Evolutionary conservation across 1,140 invertebrate genomes (phyloP).

Genomic region (Cherax destructor): DNA sequence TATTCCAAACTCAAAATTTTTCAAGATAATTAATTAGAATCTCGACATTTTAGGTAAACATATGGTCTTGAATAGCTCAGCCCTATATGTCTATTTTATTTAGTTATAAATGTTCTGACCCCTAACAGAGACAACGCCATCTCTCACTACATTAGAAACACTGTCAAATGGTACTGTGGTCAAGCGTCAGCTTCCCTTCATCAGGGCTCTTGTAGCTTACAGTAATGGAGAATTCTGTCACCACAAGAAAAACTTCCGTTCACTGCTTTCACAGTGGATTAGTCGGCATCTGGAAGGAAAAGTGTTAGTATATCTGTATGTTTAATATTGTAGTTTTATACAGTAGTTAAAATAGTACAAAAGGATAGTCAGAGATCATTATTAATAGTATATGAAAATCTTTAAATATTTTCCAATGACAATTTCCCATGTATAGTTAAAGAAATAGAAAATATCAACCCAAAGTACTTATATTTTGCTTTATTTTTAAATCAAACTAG

Average conservation of each 20-base stretch:
- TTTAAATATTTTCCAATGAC: too few relatives aligned
- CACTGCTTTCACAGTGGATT: slow-evolving; percentile 56
- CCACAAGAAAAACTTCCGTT: slow-evolving; percentile 38
- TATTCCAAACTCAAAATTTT: too few relatives aligned
- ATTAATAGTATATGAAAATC: too few relatives aligned
- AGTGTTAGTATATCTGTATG: slow-evolving; percentile 29
- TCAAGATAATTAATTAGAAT: too few relatives aligned
- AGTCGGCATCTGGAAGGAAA: slow-evolving; percentile 34
- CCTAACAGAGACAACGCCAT: slow-evolving; percentile 13
- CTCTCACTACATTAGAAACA: slow-evolving; percentile 26
- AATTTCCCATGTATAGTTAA: too few relatives aligned
- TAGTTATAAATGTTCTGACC: too few relatives aligned
- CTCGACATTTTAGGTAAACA: too few relatives aligned
- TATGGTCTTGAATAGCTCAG: too few relatives aligned
- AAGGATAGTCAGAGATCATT: too few relatives aligned
- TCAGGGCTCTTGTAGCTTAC: slow-evolving; percentile 54
- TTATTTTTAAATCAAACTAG: too few relatives aligned
- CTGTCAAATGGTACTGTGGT: slow-evolving; percentile 40
- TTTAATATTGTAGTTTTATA: too few relatives aligned
- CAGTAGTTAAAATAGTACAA: too few relatives aligned
- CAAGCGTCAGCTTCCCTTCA: slow-evolving; percentile 24
- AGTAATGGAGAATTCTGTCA: slow-evolving; percentile 31
- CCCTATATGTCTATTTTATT: background rate
- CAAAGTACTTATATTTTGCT: background rate
- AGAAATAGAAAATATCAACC: background rate